Base-by-base conservation (phyloP, 2,113 vertebrate species). In the Chinchilla lanigera region DNA sequence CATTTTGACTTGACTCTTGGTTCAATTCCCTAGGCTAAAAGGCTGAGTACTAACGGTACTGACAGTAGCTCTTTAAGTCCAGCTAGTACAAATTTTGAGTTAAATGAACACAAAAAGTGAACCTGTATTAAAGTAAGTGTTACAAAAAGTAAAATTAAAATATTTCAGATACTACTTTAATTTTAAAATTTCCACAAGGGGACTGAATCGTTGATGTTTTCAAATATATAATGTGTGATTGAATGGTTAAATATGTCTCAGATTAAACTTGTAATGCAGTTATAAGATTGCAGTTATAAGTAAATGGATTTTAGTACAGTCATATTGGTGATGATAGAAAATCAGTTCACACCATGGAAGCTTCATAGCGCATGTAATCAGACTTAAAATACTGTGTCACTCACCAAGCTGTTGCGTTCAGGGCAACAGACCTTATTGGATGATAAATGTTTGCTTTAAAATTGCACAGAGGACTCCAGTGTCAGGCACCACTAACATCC, bases 101-200 rank as follows among this genome's bases (percentile, higher is more conserved):
- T 83, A 96, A 98, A 98, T 92, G 28, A 58, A 94, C 82, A 80
- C 75, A 97, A 98, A 86, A 19, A 97, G 16, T 58, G 80, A 97
- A 92, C 24, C 50, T 38, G 41, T 94, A 81, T 93, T 96, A 90
- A 89, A 86, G 65, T 90, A 96, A 82, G 0, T 82, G 58, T 69
- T 94, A 3, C 14, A 61, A 6, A 11, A 0, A 0, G 44, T 47
- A 13, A 93, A 93, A 90, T 2, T 86, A 94, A 96, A 44, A 35
- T 91, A 92, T 22, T 63, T 26, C 47, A 77, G 81, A 58, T 7
- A 89, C 13, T 92, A 60, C 47, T 94, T 84, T 67, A 84, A 97
- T 54, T 96, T 95, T 88, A 95, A 96, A 86, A 90, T 60, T 44
- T 89, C 35, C 7, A 77, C 13, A 3, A 58, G 2, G 10, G 65